A percentile compares a stretch with the other conserved stretches of the same genome.
These are phyloP conservation scores for Picus viridis DNA, from an alignment of 2,797 vertebrate species.

Conservation along the genomic window DNA sequence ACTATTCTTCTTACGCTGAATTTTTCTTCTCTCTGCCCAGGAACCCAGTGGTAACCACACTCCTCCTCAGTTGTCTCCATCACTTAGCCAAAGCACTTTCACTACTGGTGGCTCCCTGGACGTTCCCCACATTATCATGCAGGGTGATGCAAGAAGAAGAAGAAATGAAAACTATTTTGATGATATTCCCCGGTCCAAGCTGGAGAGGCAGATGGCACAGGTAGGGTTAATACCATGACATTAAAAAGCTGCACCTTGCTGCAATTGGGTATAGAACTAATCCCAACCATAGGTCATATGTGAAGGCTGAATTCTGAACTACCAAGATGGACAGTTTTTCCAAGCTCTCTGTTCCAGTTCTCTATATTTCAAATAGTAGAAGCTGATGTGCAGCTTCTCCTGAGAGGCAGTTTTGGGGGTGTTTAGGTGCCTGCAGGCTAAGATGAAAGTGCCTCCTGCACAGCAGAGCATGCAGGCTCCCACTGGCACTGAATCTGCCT, in stretches of 20 bases:
- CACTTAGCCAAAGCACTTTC: slow-evolving; percentile 94
- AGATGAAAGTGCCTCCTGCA: not conserved
- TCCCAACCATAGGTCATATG: not conserved
- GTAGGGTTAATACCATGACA: slow-evolving; percentile 79
- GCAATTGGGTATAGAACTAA: not conserved
- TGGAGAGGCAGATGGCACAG: slow-evolving; percentile 99
- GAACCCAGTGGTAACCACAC: slow-evolving; percentile 97
- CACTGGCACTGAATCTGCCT: not conserved
- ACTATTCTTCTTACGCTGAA: slow-evolving; percentile 48
- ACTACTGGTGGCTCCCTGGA: slow-evolving; percentile 96
- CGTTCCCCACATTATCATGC: slow-evolving; percentile 99
- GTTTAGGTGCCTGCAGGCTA: not conserved
- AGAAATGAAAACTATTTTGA: slow-evolving; percentile 99
- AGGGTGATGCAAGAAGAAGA: slow-evolving; percentile 97
- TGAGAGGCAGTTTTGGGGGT: not conserved
- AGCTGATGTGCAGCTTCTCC: not conserved
- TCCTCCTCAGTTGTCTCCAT: slow-evolving; percentile 96
- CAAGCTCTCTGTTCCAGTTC: not conserved
- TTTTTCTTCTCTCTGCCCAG: slow-evolving; percentile 75
- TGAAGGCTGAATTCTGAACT: not conserved
- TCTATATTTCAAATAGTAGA: not conserved
- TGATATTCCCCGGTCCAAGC: slow-evolving; percentile 97
- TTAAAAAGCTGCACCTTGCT: not conserved
- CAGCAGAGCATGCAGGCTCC: not conserved
- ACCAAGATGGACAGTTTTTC: not conserved